phyloP scores from a whole-genome alignment of 1,140 invertebrate species.

The Tribolium madens region DNA sequence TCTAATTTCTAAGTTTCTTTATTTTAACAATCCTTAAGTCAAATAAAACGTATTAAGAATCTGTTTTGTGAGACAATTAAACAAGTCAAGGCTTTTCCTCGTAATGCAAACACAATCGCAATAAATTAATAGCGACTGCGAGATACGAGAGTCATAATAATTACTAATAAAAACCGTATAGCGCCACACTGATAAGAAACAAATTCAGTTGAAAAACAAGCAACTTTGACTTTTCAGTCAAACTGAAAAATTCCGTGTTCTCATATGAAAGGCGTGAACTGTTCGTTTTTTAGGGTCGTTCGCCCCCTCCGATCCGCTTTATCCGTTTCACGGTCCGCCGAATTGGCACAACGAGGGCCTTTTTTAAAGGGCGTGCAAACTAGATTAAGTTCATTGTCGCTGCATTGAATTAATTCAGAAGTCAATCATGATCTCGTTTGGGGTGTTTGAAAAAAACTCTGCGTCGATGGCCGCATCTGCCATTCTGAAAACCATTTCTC shows the following conservation, averaged over 20 bases:
- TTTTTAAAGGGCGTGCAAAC: slow-evolving; percentile 47
- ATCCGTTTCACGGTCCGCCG: slow-evolving; percentile 35
- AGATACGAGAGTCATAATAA: neutral
- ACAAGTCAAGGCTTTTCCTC: too few species aligned
- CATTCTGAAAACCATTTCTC: neutral
- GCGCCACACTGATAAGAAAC: neutral
- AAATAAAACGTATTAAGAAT: too few species aligned
- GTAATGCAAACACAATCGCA: neutral
- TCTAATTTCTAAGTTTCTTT: too few species aligned
- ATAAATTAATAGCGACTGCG: neutral
- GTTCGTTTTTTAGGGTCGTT: neutral
- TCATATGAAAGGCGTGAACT: neutral
- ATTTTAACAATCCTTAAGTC: too few species aligned
- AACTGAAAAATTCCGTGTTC: too few species aligned
- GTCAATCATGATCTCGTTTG: slow-evolving; percentile 40
- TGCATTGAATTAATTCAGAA: slow-evolving; percentile 43
- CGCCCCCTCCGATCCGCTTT: slow-evolving; percentile 24
- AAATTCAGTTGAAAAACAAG: neutral
- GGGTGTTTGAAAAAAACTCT: neutral
- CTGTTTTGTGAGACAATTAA: too few species aligned
- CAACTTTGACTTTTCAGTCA: too few species aligned
- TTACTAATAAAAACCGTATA: neutral
- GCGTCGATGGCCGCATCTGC: neutral
- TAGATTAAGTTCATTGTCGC: slow-evolving; percentile 44
- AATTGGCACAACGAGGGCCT: slow-evolving; percentile 26